These are phyloP conservation scores for Aurelia sp. DNA, from an alignment of 30 jellyfish, hydroid and myxozoan species.

Conservation along the genomic window DNA sequence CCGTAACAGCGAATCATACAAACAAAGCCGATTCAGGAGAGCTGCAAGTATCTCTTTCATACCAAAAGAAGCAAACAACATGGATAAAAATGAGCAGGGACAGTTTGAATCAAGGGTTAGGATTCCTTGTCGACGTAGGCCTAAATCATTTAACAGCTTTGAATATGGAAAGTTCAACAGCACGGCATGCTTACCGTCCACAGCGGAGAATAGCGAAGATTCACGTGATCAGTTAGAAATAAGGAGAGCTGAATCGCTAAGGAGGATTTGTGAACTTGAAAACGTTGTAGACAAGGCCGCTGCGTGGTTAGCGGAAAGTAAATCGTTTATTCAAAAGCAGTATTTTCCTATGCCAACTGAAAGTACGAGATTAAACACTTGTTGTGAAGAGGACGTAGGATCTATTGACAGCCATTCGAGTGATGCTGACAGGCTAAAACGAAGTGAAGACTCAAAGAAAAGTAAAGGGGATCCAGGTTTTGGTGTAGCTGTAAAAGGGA, in stretches of 20 bases:
- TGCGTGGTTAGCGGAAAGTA: slow-evolving; percentile 66
- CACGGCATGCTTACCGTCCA: neutral
- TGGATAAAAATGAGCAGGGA: neutral
- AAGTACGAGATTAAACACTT: neutral
- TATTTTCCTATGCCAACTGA: neutral
- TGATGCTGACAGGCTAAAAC: neutral
- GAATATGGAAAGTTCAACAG: slow-evolving; percentile 23
- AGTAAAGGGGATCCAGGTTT: no score
- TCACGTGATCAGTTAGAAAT: neutral
- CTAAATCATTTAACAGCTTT: slow-evolving; percentile 30
- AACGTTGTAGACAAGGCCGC: slow-evolving; percentile 51
- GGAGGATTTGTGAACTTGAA: slow-evolving; percentile 22
- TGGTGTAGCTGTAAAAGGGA: no score
- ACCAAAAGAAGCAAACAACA: slow-evolving; percentile 7
- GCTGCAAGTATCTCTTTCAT: slow-evolving; percentile 40
- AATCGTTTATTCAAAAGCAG: slow-evolving; percentile 18
- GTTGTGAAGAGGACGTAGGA: neutral
- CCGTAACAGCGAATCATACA: slow-evolving; percentile 59
- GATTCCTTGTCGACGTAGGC: slow-evolving; percentile 48
- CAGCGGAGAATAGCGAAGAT: slow-evolving; percentile 7
- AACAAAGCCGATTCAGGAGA: slow-evolving; percentile 42
- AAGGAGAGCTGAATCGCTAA: neutral
- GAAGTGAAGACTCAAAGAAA: neutral
- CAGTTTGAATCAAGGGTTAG: slow-evolving; percentile 32
- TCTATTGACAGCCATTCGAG: neutral